Evolutionary conservation across 2,888 invertebrate species (phyloP), one percentile per base, ranked within the genome.

Genomic region (Nomada flava): DNA sequence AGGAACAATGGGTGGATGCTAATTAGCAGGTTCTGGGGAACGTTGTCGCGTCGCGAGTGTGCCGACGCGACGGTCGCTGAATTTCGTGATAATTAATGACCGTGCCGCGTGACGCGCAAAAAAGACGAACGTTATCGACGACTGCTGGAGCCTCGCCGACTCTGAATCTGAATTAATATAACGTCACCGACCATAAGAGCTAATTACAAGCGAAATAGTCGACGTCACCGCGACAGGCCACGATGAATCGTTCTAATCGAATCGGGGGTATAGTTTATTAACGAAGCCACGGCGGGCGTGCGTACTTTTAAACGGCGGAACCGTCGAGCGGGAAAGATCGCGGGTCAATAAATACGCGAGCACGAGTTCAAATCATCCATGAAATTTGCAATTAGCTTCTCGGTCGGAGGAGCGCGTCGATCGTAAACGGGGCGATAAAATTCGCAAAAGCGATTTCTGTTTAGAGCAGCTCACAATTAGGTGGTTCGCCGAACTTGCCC

Each of bases 51-150:
- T 50, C 52, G 57, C 50, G 47, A n/a, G 73, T 47, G 59, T 64
- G 9, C 71, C 36, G 23, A 13, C 67, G 9, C 72, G 29, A 18
- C 65, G 55, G 60, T 15, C 70, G 76, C 63, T 60, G 73, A 69
- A 79, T 81, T 86, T 81, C 55, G 47, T 26, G 59, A 63, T 86
- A 86, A 86, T 86, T 86, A 86, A 83, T 79, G 75, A 62, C 64
- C 71, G 73, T 55, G 53, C 44, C 57, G 52, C 53, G 29, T 63
- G 72, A 67, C 69, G 52, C 29, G 68, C 64, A 78, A 86, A 86
- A 84, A 84, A 84, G 74, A 50, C 69, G 55, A 57, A 44, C 62
- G 71, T 60, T 36, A 77, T 84, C 80, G 84, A 76, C 75, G 68
- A 47, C 29, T 68, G 52, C 59, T 50, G 63, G 18, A 5, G 26